Percentiles rank a stretch among this genome's conserved stretches.
Evolutionary conservation across 2,888 invertebrate genomes (phyloP).

Genomic region (Oscheius onirici): DNA sequence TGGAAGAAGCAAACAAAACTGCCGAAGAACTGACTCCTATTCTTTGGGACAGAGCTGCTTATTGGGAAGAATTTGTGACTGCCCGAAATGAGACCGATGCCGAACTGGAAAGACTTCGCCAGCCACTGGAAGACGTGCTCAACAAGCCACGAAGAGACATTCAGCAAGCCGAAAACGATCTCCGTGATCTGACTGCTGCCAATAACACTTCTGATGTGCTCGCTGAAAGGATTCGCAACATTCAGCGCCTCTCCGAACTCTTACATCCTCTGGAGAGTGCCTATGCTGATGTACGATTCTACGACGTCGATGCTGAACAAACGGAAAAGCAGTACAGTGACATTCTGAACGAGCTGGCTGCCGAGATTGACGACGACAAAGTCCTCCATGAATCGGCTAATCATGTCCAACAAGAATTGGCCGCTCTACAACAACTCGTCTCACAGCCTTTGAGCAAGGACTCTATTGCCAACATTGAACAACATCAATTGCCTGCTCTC

Average conservation of each 20-base stretch:
- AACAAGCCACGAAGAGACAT: conserved; percentile 35
- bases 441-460: conserved; percentile 29
- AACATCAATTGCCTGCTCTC: conserved; percentile 43
- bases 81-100: conserved; percentile 54
- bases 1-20: conserved; percentile 38
- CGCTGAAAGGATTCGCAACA: conserved; percentile 39
- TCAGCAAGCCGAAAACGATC: conserved; percentile 38
- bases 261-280: conserved; percentile 60
- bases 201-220: conserved; percentile 40
- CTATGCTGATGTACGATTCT: conserved; percentile 61
- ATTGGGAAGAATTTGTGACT: conserved; percentile 53
- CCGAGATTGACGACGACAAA: conserved; percentile 51
- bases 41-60: conserved; percentile 47
- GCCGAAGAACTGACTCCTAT: conserved; percentile 43
- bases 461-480: conserved; percentile 19
- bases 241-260: conserved; percentile 57
- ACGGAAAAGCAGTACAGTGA: conserved; percentile 55
- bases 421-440: conserved; percentile 36
- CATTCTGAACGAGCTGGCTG: conserved; percentile 41
- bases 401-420: conserved; percentile 48
- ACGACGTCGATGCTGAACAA: conserved; percentile 61
- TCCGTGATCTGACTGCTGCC: conserved; percentile 35
- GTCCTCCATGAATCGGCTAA: conserved; percentile 49
- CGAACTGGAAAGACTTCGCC: conserved; percentile 46
- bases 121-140: conserved; percentile 39